Base-by-base conservation (phyloP, 2,113 vertebrate species). In the Pontoporia blainvillei region DNA sequence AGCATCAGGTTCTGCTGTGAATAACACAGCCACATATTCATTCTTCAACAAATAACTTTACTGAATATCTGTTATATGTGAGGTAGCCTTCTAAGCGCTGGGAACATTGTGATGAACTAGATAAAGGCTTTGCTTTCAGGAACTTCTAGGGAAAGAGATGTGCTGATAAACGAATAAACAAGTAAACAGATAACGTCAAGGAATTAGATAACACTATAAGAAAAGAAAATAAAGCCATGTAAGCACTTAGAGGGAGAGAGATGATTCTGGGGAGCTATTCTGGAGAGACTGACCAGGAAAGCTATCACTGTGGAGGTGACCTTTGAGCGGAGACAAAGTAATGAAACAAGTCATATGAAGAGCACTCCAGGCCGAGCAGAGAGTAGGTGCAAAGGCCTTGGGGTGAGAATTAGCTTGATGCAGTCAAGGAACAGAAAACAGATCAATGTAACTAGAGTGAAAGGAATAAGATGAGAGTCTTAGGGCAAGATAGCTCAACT, bases 51-150 rank as follows among this genome's bases (percentile, higher is more conserved):
- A 36, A n/a, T 6, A 10, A 12, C 21, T 83, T 67, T 4, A 9
- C 41, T 6, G 46, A 5, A 20, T 9, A 8, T 14, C 62, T 88
- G 13, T 39, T 31, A 2, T 1, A 20, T 1, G 17, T 1, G 20
- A 71, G 66, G 23, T n/a, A 9, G 10, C 18, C 21, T 49, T 46
- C n/a, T 39, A 23, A 95, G 69, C 61, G 10, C 36, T 6, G 41
- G 29, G 27, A 79, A 34, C 44, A 31, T 2, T 1, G 59, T 17
- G 76, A 36, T 25, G 27, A 39, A 64, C 8, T 52, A 81, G 79
- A 61, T 69, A 59, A 81, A 46, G 21, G 34, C 20, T 75, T 88
- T 52, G 52, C 39, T 96, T 84, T 41, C 39, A 5, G 6, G 29
- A 71, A 46, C 39, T 86, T 61, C 49, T 84, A 7, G 52, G 36